Percentiles rank a stretch among this genome's conserved stretches.
Evolutionary conservation across 2,797 vertebrate genomes (phyloP).

Genomic region (Aselliscus stoliczkanus): DNA sequence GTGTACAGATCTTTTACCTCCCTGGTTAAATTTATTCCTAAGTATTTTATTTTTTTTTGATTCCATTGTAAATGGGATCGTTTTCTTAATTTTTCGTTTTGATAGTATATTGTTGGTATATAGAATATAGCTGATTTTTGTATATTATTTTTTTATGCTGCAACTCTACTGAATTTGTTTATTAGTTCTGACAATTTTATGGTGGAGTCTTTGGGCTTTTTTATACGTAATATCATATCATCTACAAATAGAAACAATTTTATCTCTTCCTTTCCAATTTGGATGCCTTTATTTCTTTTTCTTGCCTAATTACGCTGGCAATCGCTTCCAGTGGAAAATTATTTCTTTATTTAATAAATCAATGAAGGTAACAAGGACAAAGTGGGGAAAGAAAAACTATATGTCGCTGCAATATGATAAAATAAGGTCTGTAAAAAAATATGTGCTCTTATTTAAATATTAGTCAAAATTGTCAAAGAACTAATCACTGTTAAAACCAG

Average conservation of each 20-base stretch:
- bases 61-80: background rate
- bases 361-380: background rate
- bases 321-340: background rate
- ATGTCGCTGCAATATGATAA: background rate
- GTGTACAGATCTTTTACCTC: background rate
- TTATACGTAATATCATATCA: background rate
- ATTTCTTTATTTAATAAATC: background rate
- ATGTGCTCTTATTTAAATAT: background rate
- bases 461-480: background rate
- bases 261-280: background rate
- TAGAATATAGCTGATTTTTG: background rate
- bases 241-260: background rate
- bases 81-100: background rate
- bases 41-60: background rate
- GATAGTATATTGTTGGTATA: background rate
- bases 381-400: background rate
- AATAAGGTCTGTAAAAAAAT: background rate
- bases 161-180: background rate
- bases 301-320: background rate
- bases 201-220: background rate
- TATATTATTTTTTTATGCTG: background rate
- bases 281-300: background rate
- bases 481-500: background rate
- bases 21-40: background rate
- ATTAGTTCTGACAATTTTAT: background rate